Percentiles rank a stretch among this genome's conserved stretches.
phyloP scores from a whole-genome alignment of 2,113 vertebrate species.

The Sander vitreus region DNA sequence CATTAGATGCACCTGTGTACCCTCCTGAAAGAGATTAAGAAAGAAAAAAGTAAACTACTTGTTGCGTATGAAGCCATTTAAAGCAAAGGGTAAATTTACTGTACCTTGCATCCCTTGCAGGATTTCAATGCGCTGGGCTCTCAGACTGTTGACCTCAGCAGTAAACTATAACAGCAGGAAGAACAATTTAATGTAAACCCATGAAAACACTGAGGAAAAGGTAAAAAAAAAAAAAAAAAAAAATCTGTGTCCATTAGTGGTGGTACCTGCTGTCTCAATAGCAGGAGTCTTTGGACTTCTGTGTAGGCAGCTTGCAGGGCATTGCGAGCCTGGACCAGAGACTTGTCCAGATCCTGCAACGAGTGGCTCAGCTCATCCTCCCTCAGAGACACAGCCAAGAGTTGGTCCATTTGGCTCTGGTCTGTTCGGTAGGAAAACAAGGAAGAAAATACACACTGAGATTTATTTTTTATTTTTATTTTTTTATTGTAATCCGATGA shows the following conservation, averaged over 20 bases:
- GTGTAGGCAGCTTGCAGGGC: conserved; percentile 88
- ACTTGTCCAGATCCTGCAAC: conserved; percentile 87
- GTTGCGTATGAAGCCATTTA: background rate
- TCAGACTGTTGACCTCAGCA: conserved; percentile 90
- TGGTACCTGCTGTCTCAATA: conserved; percentile 91
- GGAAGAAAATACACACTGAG: background rate
- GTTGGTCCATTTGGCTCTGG: conserved; percentile 88
- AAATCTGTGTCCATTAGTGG: background rate
- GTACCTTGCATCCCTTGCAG: conserved; percentile 93
- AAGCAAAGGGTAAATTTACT: background rate
- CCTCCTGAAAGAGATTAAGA: conserved; percentile 53
- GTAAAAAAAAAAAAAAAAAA: background rate
- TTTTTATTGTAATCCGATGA: background rate
- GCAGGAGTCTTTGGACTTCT: conserved; percentile 90
- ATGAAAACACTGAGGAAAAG: background rate
- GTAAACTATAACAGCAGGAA: conserved; percentile 83
- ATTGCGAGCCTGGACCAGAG: conserved; percentile 87
- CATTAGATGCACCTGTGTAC: conserved; percentile 22
- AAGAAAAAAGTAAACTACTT: background rate
- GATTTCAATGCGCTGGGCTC: conserved; percentile 92
- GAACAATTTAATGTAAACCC: background rate
- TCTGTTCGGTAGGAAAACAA: conserved; percentile 73
- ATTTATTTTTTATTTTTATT: too few relatives aligned
- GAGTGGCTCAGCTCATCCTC: conserved; percentile 92
- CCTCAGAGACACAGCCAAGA: conserved; percentile 89